phyloP scores from a whole-genome alignment of 2,888 invertebrate species.

The Fabriciana adippe region DNA sequence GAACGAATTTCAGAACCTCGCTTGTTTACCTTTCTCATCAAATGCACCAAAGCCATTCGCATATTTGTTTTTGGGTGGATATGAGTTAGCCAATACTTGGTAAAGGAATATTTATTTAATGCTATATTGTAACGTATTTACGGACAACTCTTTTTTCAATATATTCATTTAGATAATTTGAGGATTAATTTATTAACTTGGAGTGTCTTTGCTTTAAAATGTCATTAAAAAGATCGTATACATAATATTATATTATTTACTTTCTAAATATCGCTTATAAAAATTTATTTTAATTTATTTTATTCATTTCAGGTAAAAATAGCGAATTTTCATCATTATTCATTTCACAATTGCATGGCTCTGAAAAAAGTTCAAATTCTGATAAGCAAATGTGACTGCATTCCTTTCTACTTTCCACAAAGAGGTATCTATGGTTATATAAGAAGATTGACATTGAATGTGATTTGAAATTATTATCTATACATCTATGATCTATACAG shows the following conservation, averaged over 20 bases:
- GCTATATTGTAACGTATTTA: no score
- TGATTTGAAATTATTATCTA: neutral
- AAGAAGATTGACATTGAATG: neutral
- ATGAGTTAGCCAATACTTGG: no score
- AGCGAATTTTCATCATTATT: constrained; percentile 73
- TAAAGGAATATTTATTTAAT: no score
- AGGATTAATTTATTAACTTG: neutral
- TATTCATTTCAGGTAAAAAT: constrained; percentile 56
- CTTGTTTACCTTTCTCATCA: no score
- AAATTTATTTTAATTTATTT: neutral
- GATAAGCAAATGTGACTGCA: constrained; percentile 79
- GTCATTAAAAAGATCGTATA: neutral
- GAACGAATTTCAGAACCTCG: no score
- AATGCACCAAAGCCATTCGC: no score
- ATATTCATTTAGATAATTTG: no score
- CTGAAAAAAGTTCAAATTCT: constrained; percentile 79
- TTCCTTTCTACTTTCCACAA: constrained; percentile 81
- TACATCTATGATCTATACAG: neutral
- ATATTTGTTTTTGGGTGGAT: no score
- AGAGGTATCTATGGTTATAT: constrained; percentile 49
- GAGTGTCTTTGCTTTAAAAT: neutral
- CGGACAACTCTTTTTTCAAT: no score
- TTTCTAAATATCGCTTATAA: neutral
- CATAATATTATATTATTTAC: neutral
- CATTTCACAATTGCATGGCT: constrained; percentile 85